phyloP scores from a whole-genome alignment of 2,888 invertebrate species.

The Xylocampa areola region DNA sequence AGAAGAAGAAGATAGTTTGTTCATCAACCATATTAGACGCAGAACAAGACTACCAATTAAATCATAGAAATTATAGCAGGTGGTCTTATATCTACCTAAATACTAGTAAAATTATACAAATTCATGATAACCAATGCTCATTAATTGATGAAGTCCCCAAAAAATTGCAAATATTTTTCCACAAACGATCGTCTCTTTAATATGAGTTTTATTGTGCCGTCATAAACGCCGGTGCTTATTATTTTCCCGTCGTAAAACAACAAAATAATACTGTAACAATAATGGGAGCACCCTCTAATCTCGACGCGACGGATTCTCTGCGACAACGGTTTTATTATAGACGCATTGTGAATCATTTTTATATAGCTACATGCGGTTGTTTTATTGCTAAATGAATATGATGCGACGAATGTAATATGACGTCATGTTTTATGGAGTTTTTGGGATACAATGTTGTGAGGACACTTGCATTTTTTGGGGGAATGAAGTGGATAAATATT shows the following conservation, averaged over 20 bases:
- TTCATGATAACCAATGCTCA: neutral
- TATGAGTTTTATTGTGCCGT: conserved; percentile 79
- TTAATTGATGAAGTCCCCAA: conserved; percentile 33
- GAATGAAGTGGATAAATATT: neutral
- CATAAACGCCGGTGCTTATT: conserved; percentile 84
- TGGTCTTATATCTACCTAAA: too few relatives aligned
- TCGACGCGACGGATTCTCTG: conserved; percentile 63
- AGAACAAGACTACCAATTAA: too few relatives aligned
- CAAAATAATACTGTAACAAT: conserved; percentile 85
- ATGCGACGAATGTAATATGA: conserved; percentile 56
- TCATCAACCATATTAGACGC: too few relatives aligned
- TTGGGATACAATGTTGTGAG: conserved; percentile 39
- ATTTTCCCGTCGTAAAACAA: conserved; percentile 88
- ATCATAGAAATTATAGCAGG: too few relatives aligned
- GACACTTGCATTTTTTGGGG: conserved; percentile 8
- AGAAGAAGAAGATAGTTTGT: too few relatives aligned
- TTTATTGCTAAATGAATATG: conserved; percentile 77
- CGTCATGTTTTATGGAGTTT: conserved; percentile 55
- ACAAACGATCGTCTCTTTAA: conserved; percentile 67
- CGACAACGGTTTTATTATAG: conserved; percentile 78
- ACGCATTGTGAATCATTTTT: conserved; percentile 80
- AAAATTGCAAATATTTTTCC: conserved; percentile 29
- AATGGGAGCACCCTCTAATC: conserved; percentile 81
- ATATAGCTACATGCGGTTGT: conserved; percentile 75
- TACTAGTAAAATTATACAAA: neutral